Conservation (phyloP, 1,140 invertebrate species). For the Trichogramma pretiosum region DNA sequence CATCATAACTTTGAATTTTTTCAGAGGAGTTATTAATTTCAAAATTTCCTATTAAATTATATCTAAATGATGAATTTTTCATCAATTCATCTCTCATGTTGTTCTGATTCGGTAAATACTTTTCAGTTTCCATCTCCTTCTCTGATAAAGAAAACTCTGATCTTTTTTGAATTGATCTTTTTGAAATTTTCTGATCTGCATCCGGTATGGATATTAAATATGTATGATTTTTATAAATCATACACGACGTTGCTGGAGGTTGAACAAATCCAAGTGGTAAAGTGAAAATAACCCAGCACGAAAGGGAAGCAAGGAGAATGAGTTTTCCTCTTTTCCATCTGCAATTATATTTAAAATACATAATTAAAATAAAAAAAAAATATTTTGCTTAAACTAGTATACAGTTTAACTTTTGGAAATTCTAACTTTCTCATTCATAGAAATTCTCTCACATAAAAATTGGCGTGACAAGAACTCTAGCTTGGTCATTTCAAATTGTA, state of each 20-base stretch:
- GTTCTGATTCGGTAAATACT: background rate
- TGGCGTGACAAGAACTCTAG: too few species aligned
- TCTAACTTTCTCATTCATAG: too few species aligned
- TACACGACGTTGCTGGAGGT: slow-evolving; percentile 82
- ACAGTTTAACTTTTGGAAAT: too few species aligned
- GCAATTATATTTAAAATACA: too few species aligned
- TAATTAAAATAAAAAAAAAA: too few species aligned
- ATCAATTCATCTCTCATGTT: background rate
- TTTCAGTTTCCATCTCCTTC: background rate
- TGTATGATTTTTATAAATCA: slow-evolving; percentile 63
- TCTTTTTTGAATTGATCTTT: slow-evolving; percentile 24
- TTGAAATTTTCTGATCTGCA: slow-evolving; percentile 31
- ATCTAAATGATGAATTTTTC: background rate
- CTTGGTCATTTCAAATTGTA: too few species aligned
- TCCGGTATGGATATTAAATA: slow-evolving; percentile 40
- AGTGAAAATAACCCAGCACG: slow-evolving; percentile 95
- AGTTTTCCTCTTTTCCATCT: slow-evolving; percentile 80
- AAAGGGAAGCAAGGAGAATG: slow-evolving; percentile 81
- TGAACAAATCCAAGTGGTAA: slow-evolving; percentile 90
- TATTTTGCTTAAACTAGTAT: too few species aligned
- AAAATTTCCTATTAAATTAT: background rate
- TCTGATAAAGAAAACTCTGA: background rate
- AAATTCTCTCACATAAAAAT: too few species aligned
- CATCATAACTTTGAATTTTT: too few species aligned
- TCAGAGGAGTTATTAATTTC: too few species aligned